Percentiles rank a stretch among this genome's conserved stretches.
These are phyloP conservation scores for human (Homo sapiens) DNA, from an alignment of 2,113 vertebrate species.

Conservation along the genomic window GRCh38 chr1:212203001-212203500, in stretches of 20 bases:
- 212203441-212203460: background rate
- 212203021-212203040: background rate
- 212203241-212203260: background rate
- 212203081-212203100: background rate
- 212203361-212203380: background rate
- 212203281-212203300: background rate
- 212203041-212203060: background rate
- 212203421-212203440: background rate
- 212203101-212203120: background rate
- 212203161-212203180: background rate
- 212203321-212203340: background rate
- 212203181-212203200: background rate
- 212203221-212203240: background rate
- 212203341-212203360: background rate
- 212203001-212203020: background rate
- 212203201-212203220: background rate
- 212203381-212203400: background rate
- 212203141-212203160: background rate
- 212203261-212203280: background rate
- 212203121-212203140: background rate
- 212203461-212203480: background rate
- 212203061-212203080: background rate
- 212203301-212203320: background rate
- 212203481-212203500: background rate
- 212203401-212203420: background rate